These are phyloP conservation scores for Metridium senile DNA, from an alignment of 92 coral and sea anemone species.

Conservation along the genomic window DNA sequence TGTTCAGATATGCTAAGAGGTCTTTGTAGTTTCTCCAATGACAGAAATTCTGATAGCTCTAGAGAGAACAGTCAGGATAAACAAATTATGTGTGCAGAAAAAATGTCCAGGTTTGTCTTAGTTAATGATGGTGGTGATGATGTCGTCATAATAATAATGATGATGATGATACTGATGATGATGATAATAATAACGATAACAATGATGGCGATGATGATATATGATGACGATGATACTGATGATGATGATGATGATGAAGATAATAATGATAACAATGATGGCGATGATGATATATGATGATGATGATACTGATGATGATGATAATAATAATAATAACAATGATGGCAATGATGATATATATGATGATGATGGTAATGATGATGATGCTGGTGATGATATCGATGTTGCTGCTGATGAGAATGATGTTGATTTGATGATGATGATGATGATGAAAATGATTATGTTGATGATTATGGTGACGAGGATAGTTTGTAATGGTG, in stretches of 20 bases:
- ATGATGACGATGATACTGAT: too few species aligned
- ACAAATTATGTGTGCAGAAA: slow-evolving; percentile 36
- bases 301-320: too few species aligned
- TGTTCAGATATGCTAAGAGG: slow-evolving; percentile 20
- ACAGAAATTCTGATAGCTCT: background rate
- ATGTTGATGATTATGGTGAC: background rate
- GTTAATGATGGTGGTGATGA: too few species aligned
- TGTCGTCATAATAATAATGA: background rate
- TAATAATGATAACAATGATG: background rate
- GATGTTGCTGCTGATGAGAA: too few species aligned
- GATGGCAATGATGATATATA: too few species aligned
- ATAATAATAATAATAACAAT: background rate
- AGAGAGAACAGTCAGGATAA: background rate
- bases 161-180: background rate
- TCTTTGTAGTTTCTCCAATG: slow-evolving; percentile 4
- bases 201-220: background rate
- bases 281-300: background rate
- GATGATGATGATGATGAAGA: background rate
- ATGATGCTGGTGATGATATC: background rate
- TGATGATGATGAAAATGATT: background rate
- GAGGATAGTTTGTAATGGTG: too few species aligned
- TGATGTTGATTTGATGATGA: too few species aligned
- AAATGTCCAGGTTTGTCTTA: slow-evolving; percentile 51
- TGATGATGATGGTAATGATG: too few species aligned
- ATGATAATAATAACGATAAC: background rate